Conservation (phyloP, 1,140 invertebrate species). For the Watersipora subatra region DNA sequence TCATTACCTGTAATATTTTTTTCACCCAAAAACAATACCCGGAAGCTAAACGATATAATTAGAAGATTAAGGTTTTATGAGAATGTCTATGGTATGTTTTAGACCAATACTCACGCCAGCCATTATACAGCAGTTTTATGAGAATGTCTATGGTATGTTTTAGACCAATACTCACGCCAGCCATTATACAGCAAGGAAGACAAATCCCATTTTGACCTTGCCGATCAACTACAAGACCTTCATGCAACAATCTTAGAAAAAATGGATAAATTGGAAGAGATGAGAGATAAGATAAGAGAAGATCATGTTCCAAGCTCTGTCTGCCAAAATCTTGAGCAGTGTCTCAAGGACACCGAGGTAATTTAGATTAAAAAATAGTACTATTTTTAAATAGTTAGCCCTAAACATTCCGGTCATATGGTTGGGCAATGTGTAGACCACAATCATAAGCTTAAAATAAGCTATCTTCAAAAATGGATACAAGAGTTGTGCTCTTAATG, state of each 20-base stretch:
- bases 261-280: constrained; percentile 24
- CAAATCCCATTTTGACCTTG: constrained; percentile 13
- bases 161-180: background rate
- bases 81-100: too few relatives aligned
- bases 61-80: too few relatives aligned
- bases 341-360: constrained; percentile 39
- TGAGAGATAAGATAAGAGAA: constrained; percentile 19
- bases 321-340: constrained; percentile 33
- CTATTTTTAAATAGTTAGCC: too few relatives aligned
- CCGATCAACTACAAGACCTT: constrained; percentile 27
- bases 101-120: too few relatives aligned
- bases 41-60: too few relatives aligned
- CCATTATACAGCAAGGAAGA: constrained; percentile 3
- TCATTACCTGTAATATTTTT: too few relatives aligned
- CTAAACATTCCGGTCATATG: too few relatives aligned
- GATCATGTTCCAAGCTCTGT: constrained; percentile 33
- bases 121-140: too few relatives aligned
- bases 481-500: too few relatives aligned
- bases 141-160: too few relatives aligned
- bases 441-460: background rate
- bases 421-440: background rate
- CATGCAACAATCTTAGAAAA: constrained; percentile 31
- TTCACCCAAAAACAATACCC: too few relatives aligned
- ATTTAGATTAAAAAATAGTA: background rate
- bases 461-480: background rate